A percentile compares a stretch with the other conserved stretches of the same genome.
These are phyloP conservation scores for Thamnaconus septentrionalis DNA, from an alignment of 2,113 vertebrate genomes.

Conservation along the genomic window DNA sequence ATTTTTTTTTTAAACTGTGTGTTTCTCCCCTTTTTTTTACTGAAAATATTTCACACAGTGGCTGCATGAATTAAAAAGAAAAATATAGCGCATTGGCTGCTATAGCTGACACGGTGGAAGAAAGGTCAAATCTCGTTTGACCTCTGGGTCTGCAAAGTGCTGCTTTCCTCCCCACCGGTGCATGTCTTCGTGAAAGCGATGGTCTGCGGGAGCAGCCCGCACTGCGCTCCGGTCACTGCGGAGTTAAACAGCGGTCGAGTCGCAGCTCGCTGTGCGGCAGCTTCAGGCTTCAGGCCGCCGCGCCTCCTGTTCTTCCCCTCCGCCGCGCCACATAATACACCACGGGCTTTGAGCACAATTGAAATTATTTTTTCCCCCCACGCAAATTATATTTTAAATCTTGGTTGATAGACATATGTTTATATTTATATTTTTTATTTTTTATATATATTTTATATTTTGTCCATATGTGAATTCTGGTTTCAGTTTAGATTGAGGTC, in stretches of 20 bases:
- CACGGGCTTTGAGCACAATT: not conserved
- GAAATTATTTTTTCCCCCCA: not conserved
- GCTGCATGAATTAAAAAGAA: too few species aligned
- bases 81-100: too few species aligned
- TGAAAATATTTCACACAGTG: not conserved
- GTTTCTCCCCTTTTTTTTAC: too few species aligned
- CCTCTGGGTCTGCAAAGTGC: slow-evolving; percentile 15
- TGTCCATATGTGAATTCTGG: too few species aligned
- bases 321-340: slow-evolving; percentile 2
- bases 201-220: too few species aligned
- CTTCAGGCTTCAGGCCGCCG: slow-evolving; percentile 24
- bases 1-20: too few species aligned
- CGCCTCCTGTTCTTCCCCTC: slow-evolving; percentile 9
- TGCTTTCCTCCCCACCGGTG: too few species aligned
- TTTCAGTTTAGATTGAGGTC: too few species aligned
- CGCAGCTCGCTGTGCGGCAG: slow-evolving; percentile 21
- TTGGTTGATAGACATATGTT: not conserved
- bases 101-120: not conserved
- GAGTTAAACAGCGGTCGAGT: slow-evolving; percentile 44
- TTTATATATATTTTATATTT: too few species aligned
- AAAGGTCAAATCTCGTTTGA: slow-evolving; percentile 58
- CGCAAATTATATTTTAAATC: not conserved
- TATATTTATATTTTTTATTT: too few species aligned
- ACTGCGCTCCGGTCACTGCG: slow-evolving; percentile 19
- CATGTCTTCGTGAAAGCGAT: too few species aligned